These are phyloP conservation scores for Melanotaenia trifasciata DNA, from an alignment of 2,797 vertebrate species.

Conservation along the genomic window DNA sequence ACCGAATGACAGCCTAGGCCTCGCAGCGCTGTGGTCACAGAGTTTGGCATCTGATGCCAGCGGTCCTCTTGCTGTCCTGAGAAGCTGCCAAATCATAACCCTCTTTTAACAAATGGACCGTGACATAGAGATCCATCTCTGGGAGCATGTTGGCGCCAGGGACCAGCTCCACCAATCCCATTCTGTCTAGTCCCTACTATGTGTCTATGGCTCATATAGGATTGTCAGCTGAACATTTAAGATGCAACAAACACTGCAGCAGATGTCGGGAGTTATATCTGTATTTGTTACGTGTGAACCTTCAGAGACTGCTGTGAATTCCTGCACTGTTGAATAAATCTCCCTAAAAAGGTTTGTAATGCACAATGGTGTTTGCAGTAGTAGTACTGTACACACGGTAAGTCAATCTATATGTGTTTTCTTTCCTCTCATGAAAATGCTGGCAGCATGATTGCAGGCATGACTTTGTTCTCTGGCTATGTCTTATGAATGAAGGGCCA, in stretches of 20 bases:
- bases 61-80: slow-evolving; percentile 36
- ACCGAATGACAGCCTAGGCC: slow-evolving; percentile 28
- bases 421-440: not conserved
- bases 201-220: slow-evolving; percentile 8
- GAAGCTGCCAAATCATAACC: slow-evolving; percentile 61
- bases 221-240: slow-evolving; percentile 52
- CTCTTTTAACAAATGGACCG: slow-evolving; percentile 57
- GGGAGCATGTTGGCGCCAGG: slow-evolving; percentile 44
- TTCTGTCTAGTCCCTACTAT: slow-evolving; percentile 27
- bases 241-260: slow-evolving; percentile 37
- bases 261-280: slow-evolving; percentile 44
- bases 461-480: not conserved
- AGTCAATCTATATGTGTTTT: too few species aligned
- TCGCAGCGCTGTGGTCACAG: slow-evolving; percentile 43
- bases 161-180: slow-evolving; percentile 9
- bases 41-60: slow-evolving; percentile 38
- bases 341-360: not conserved
- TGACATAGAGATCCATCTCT: slow-evolving; percentile 48
- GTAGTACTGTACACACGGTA: too few species aligned
- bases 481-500: not conserved
- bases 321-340: not conserved
- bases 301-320: not conserved
- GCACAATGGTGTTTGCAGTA: not conserved
- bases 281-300: not conserved
- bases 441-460: not conserved